These are phyloP conservation scores for Parambassis ranga DNA, from an alignment of 2,797 vertebrate species.

Conservation along the genomic window DNA sequence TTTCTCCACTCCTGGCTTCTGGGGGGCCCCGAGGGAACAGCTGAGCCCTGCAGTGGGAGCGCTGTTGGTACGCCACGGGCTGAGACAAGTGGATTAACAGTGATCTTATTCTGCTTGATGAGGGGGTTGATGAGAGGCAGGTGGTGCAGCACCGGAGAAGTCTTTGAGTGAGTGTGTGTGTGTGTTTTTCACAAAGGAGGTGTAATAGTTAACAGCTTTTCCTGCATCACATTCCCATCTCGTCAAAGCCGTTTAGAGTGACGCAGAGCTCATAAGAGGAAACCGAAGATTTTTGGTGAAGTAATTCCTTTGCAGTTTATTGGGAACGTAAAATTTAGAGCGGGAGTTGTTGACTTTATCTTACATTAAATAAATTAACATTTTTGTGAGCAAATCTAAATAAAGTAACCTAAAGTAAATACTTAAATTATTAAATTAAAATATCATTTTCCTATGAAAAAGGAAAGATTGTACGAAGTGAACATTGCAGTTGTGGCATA, in stretches of 20 bases:
- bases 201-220: slow-evolving; percentile 57
- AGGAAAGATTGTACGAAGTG: too few species aligned
- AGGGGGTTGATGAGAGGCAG: slow-evolving; percentile 57
- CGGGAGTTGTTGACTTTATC: slow-evolving; percentile 9
- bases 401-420: too few species aligned
- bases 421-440: neutral
- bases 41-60: slow-evolving; percentile 44
- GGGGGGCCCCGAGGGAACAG: slow-evolving; percentile 38
- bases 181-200: slow-evolving; percentile 43
- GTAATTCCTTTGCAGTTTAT: slow-evolving; percentile 14
- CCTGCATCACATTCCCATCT: slow-evolving; percentile 38
- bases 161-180: slow-evolving; percentile 24
- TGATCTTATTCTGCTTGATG: slow-evolving; percentile 59
- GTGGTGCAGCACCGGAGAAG: slow-evolving; percentile 37
- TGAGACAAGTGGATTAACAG: slow-evolving; percentile 60
- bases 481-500: too few species aligned
- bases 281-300: slow-evolving; percentile 33
- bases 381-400: too few species aligned
- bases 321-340: slow-evolving; percentile 11
- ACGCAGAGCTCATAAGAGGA: slow-evolving; percentile 39
- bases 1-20: slow-evolving; percentile 39
- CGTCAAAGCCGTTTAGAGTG: slow-evolving; percentile 40
- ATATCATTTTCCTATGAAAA: too few species aligned
- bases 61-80: slow-evolving; percentile 15
- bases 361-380: too few species aligned